Base-by-base conservation (phyloP, 2,797 vertebrate genomes). In the Geotria australis region DNA sequence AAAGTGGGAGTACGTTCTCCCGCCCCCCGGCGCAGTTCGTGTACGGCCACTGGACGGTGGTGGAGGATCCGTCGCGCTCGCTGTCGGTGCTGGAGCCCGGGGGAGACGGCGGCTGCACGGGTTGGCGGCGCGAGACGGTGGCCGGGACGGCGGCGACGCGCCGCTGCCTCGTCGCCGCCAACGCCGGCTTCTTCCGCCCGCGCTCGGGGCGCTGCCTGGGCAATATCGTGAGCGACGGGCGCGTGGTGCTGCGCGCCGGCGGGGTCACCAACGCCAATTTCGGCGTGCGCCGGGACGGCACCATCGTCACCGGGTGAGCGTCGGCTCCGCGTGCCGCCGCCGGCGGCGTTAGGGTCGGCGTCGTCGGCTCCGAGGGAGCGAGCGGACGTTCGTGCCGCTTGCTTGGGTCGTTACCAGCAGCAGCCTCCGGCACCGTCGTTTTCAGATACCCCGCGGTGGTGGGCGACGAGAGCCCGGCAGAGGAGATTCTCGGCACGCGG, bases 201-300 rank as follows among this genome's bases (percentile, higher is more conserved):
- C 0, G 0, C 0, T 64, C 60, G 0, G 65, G 68, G 3, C 6
- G 61, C 6, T 95, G 88, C 65, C 61, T 84, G 7, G 89, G 89
- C 7, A 85, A 86, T 10, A 63, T 91, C 49, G 79, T 93, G 67
- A 93, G 86, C 53, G 60, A 80, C 8, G 74, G 77, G 8, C 68
- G 60, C 59, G 57, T 65, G 69, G 81, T 83, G 63, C 68, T 49
- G 61, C 70, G 75, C 68, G 74, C 81, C 8, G 60, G 64, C 8
- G 85, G 88, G 0, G 13, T 86, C 55, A 84, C 85, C 65, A 95
- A 91, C 1, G 84, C 84, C n/a, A 83, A 89, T 71, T 96, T 95
- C 65, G 89, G 88, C 55, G 86, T 96, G 67, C 74, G 77, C 65
- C 73, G 63, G 62, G 79, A 95, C 49, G 89, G 89, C 56, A 84